phyloP scores from a whole-genome alignment of 2,888 invertebrate species.

The Epirrita christyi region DNA sequence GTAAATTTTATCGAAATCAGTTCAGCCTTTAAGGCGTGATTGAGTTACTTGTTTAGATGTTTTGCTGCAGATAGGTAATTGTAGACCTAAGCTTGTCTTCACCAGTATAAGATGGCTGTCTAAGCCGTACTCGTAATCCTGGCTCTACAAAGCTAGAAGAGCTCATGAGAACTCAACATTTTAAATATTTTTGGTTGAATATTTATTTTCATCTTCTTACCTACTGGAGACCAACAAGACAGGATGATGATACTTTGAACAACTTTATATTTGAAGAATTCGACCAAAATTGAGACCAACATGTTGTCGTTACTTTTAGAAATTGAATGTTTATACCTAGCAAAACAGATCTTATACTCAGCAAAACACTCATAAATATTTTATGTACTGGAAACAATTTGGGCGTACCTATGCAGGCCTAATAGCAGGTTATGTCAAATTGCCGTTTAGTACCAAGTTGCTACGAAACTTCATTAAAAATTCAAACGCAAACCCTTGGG shows the following conservation, averaged over 20 bases:
- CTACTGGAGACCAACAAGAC: slow-evolving; percentile 55
- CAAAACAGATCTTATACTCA: background rate
- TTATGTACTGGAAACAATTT: slow-evolving; percentile 40
- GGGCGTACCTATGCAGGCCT: slow-evolving; percentile 41
- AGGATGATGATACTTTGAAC: slow-evolving; percentile 62
- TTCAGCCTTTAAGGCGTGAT: too few species aligned
- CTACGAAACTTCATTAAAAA: slow-evolving; percentile 22
- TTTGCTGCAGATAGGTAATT: too few species aligned
- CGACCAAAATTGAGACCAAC: slow-evolving; percentile 51
- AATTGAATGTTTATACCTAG: slow-evolving; percentile 3
- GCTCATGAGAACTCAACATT: too few species aligned
- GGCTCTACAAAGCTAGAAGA: too few species aligned
- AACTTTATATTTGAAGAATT: slow-evolving; percentile 62
- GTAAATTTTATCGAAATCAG: too few species aligned
- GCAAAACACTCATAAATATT: slow-evolving; percentile 29
- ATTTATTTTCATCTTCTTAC: slow-evolving; percentile 44
- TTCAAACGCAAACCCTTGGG: slow-evolving; percentile 12
- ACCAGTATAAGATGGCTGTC: too few species aligned
- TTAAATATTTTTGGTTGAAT: background rate
- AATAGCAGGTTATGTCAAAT: slow-evolving; percentile 41
- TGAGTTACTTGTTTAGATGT: too few species aligned
- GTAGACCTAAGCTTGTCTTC: too few species aligned
- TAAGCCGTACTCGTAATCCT: too few species aligned
- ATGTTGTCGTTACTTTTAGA: slow-evolving; percentile 35
- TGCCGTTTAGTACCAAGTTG: slow-evolving; percentile 21